These are phyloP conservation scores for Sesamia nonagrioides DNA, from an alignment of 1,140 invertebrate genomes.

Conservation along the genomic window DNA sequence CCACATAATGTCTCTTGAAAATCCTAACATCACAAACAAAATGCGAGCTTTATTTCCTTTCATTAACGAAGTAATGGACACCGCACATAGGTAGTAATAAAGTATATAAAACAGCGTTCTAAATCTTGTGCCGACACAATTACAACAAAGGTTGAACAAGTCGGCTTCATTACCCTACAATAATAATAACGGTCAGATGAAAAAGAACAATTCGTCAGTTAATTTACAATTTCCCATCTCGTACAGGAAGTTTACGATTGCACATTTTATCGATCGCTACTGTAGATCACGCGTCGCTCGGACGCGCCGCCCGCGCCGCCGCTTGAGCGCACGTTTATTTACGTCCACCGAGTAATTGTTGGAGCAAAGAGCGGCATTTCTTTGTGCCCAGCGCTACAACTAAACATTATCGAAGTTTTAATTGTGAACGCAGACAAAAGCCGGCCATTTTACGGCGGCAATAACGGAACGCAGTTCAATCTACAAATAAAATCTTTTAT, in stretches of 20 bases:
- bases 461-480: constrained; percentile 66
- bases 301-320: constrained; percentile 31
- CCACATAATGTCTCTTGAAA: too few species aligned
- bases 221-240: constrained; percentile 82
- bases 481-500: constrained; percentile 84
- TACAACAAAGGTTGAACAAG: constrained; percentile 43
- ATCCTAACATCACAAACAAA: constrained; percentile 26
- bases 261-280: constrained; percentile 81
- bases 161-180: constrained; percentile 55
- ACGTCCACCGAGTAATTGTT: constrained; percentile 73
- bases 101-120: constrained; percentile 33
- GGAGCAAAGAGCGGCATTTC: constrained; percentile 79
- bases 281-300: constrained; percentile 57
- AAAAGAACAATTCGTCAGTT: constrained; percentile 80
- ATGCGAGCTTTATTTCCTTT: constrained; percentile 30
- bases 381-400: constrained; percentile 75
- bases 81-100: constrained; percentile 35
- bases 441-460: constrained; percentile 70
- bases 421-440: constrained; percentile 84
- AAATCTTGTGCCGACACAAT: constrained; percentile 46
- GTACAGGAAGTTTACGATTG: constrained; percentile 82
- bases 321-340: constrained; percentile 71
- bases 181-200: constrained; percentile 79
- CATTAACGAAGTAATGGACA: constrained; percentile 22
- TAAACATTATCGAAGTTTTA: constrained; percentile 84